Base-by-base conservation (phyloP, 2,888 invertebrate species). In the Graphium colonna region DNA sequence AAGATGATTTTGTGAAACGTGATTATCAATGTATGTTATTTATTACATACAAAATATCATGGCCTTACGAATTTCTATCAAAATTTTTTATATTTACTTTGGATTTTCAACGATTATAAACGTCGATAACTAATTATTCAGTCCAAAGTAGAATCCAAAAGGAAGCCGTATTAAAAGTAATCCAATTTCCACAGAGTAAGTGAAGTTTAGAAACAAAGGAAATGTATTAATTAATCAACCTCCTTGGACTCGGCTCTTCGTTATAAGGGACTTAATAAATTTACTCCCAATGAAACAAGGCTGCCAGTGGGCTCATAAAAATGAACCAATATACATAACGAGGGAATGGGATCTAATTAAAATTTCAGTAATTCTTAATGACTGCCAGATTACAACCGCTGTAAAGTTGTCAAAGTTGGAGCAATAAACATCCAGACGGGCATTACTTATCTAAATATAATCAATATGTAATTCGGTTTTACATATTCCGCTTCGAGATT, bases 341-440 rank as follows among this genome's bases (percentile, higher is more conserved):
- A 63, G 56, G 48, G 52, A 51, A 59, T 60, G 56, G 57, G 60
- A 60, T 57, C 59, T 65, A 62, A 68, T 68, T 66, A 64, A 66
- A 63, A 62, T 61, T 64, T 60, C 50, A 62, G 60, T 62, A 12
- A 36, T 12, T 12, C 51, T 45, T 41, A 60, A 61, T 58, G 55
- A 55, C 60, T 55, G 48, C 50, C 48, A 55, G 52, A 63, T 59
- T 51, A 52, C 48, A 10, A 54, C 44, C 50, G 58, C 52, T 57
- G 60, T 66, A 66, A 66, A 65, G 26, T 60, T 61, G 58, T 62
- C 58, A 47, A 55, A 48, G 48, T 42, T 10, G 13, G 10, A 36
- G 28, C 12, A 16, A 47, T 53, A 48, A 52, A 52, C 3, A 15
- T 9, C 31, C 45, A 39, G 3, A 33, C 16, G 10, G 3, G 44